Percentiles rank a stretch among this genome's conserved stretches.
These are phyloP conservation scores for Miltochrista miniata DNA, from an alignment of 2,888 invertebrate genomes.

Conservation along the genomic window DNA sequence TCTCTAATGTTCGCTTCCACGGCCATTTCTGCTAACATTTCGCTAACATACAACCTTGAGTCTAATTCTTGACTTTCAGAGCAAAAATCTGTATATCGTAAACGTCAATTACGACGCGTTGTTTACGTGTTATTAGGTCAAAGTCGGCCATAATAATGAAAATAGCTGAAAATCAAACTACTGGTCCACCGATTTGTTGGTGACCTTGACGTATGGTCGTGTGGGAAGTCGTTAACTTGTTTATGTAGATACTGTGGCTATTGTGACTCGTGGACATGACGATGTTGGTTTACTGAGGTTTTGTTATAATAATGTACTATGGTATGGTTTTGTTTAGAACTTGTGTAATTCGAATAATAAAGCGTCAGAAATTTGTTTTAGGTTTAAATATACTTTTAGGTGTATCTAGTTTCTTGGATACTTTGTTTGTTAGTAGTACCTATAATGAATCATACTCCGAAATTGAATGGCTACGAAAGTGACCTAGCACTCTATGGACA, in stretches of 20 bases:
- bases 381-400: no score
- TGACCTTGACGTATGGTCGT: constrained; percentile 22
- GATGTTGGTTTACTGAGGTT: neutral
- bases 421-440: no score
- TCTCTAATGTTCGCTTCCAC: no score
- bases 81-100: neutral
- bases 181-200: neutral
- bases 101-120: neutral
- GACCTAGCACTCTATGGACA: no score
- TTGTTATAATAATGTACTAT: neutral
- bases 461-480: no score
- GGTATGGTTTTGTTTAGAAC: neutral
- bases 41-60: no score
- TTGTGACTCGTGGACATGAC: neutral
- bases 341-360: no score
- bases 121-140: neutral
- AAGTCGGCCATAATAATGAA: constrained; percentile 3
- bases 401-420: no score
- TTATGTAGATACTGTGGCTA: constrained; percentile 12
- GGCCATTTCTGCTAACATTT: no score
- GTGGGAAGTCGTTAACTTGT: constrained; percentile 30
- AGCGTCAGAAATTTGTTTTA: no score
- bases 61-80: no score
- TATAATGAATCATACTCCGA: no score
- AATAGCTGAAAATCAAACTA: constrained; percentile 6